Evolutionary conservation across 2,888 invertebrate species (phyloP).

Genomic region (Himalopsyche tibetana): DNA sequence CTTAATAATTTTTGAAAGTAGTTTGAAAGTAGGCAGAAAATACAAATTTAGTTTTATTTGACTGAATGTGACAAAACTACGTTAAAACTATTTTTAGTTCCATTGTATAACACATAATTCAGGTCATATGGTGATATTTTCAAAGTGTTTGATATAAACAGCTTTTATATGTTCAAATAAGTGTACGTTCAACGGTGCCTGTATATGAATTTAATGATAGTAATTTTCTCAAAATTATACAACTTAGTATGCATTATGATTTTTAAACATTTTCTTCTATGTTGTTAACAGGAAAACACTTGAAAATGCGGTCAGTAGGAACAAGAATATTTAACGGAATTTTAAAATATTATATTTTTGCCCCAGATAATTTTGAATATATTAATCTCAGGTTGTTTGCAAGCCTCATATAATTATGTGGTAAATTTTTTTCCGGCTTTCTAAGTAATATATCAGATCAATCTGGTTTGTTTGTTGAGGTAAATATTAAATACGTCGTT

Average conservation of each 20-base stretch:
- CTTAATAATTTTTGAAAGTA: no score
- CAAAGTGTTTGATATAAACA: not conserved
- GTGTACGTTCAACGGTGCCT: constrained; percentile 30
- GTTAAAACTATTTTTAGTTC: no score
- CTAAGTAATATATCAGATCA: not conserved
- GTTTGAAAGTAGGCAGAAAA: no score
- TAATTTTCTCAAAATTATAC: constrained; percentile 36
- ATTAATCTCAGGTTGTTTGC: constrained; percentile 8
- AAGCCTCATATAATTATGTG: not conserved
- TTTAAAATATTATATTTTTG: constrained; percentile 29
- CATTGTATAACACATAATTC: not conserved
- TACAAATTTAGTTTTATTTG: no score
- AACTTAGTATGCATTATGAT: constrained; percentile 32
- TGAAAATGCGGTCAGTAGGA: constrained; percentile 23
- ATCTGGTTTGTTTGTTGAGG: not conserved
- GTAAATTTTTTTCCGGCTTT: not conserved
- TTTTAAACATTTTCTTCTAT: constrained; percentile 17
- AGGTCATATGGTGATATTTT: not conserved
- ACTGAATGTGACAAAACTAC: no score
- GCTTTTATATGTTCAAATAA: constrained; percentile 4
- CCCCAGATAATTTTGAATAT: constrained; percentile 40
- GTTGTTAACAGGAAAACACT: not conserved
- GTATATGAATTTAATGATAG: constrained; percentile 27
- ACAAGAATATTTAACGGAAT: constrained; percentile 11
- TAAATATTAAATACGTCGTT: not conserved